phyloP scores from a whole-genome alignment of 2,113 vertebrate genomes.

The Bufo gargarizans region DNA sequence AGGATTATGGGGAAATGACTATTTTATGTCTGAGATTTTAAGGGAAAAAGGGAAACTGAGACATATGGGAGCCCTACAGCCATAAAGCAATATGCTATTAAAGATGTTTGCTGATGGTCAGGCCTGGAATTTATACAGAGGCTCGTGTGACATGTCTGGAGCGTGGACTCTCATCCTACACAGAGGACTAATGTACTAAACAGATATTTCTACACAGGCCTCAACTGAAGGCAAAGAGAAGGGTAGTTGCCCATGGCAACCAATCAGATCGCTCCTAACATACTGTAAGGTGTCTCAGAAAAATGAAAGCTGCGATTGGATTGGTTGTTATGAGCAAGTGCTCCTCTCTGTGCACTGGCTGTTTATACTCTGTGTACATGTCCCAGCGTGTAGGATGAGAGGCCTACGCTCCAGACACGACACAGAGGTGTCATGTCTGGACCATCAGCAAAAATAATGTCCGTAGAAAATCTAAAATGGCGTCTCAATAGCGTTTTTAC shows the following conservation, averaged over 20 bases:
- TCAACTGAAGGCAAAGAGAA: background rate
- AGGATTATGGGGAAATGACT: background rate
- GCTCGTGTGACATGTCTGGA: background rate
- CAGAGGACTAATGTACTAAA: background rate
- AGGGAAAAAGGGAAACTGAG: conserved; percentile 2
- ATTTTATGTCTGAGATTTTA: background rate
- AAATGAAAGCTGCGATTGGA: background rate
- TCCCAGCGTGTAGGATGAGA: background rate
- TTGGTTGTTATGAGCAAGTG: background rate
- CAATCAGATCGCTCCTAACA: background rate
- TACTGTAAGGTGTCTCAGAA: background rate
- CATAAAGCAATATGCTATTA: background rate
- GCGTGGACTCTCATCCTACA: background rate
- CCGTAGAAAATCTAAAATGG: background rate
- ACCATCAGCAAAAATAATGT: background rate
- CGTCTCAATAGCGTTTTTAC: background rate
- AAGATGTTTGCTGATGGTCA: background rate
- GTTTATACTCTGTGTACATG: background rate
- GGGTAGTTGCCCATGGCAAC: background rate
- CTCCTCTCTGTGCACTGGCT: background rate
- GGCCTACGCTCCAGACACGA: background rate
- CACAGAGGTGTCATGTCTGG: background rate
- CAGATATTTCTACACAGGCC: background rate
- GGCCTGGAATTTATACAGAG: background rate
- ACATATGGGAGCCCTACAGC: background rate